Evolutionary conservation across 1,140 invertebrate genomes (phyloP).

Genomic region (Triops longicaudatus): DNA sequence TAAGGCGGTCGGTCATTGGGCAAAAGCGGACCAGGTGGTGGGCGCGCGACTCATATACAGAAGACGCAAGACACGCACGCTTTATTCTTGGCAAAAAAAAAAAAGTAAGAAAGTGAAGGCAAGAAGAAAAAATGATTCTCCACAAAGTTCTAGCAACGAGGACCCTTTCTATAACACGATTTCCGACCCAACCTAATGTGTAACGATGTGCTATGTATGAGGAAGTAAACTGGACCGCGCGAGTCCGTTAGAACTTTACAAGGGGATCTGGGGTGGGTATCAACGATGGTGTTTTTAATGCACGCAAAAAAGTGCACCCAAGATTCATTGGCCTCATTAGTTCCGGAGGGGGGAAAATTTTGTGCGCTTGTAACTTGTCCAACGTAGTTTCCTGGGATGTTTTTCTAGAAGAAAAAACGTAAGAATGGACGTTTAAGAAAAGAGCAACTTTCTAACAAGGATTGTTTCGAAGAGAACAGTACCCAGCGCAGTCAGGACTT

Average conservation of each 20-base stretch:
- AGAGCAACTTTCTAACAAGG: neutral
- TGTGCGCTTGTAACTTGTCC: neutral
- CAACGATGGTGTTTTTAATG: neutral
- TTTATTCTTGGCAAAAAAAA: neutral
- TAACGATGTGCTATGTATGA: neutral
- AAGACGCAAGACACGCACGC: slow-evolving; percentile 10
- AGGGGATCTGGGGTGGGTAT: too few relatives aligned
- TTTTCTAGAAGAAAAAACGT: neutral
- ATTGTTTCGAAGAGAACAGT: neutral
- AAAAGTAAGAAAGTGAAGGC: neutral
- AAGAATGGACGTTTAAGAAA: neutral
- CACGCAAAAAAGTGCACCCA: neutral
- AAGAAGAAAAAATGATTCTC: too few relatives aligned
- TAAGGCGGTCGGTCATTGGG: slow-evolving; percentile 10
- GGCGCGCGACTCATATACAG: slow-evolving; percentile 1
- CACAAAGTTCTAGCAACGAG: too few relatives aligned
- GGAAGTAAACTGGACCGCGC: neutral
- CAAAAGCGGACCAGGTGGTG: slow-evolving; percentile 9
- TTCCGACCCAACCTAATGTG: neutral
- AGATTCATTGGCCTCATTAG: slow-evolving; percentile 12
- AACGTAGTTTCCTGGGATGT: neutral
- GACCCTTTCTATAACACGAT: neutral
- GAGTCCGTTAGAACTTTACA: neutral
- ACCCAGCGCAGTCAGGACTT: too few relatives aligned
- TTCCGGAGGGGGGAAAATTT: neutral